Percentiles rank a stretch among this genome's conserved stretches.
These are phyloP conservation scores for Osmerus eperlanus DNA, from an alignment of 2,113 vertebrate species.

Conservation along the genomic window DNA sequence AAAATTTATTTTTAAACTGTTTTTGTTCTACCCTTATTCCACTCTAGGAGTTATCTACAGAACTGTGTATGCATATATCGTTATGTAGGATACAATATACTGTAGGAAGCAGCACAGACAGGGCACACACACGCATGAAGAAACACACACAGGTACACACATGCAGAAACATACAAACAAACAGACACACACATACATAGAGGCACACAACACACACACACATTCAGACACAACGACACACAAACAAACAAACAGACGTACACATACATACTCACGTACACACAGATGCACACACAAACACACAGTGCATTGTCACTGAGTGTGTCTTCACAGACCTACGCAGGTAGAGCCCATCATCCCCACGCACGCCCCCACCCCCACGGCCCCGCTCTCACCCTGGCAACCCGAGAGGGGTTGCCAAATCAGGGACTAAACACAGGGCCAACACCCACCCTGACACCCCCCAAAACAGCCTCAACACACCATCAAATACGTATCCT, in stretches of 20 bases:
- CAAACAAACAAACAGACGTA: conserved; percentile 31
- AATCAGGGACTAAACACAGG: background rate
- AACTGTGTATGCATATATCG: no score
- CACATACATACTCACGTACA: background rate
- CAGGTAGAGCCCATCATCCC: no score
- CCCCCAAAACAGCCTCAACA: conserved; percentile 15
- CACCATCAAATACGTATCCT: conserved; percentile 68
- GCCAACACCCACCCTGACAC: background rate
- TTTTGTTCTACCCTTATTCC: no score
- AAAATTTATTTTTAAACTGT: no score
- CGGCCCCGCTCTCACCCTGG: no score
- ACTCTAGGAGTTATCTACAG: no score
- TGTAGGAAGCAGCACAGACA: no score
- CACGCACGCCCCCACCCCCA: no score
- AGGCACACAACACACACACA: background rate
- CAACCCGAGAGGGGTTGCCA: no score
- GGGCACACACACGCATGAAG: background rate
- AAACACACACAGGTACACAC: conserved; percentile 8
- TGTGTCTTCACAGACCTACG: background rate
- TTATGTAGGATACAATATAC: no score
- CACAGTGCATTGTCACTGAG: background rate
- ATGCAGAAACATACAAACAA: background rate
- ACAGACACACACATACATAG: conserved; percentile 1
- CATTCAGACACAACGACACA: conserved; percentile 2
- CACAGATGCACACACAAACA: background rate